phyloP scores from a whole-genome alignment of 2,888 invertebrate species.

The Sabatieria punctata region DNA sequence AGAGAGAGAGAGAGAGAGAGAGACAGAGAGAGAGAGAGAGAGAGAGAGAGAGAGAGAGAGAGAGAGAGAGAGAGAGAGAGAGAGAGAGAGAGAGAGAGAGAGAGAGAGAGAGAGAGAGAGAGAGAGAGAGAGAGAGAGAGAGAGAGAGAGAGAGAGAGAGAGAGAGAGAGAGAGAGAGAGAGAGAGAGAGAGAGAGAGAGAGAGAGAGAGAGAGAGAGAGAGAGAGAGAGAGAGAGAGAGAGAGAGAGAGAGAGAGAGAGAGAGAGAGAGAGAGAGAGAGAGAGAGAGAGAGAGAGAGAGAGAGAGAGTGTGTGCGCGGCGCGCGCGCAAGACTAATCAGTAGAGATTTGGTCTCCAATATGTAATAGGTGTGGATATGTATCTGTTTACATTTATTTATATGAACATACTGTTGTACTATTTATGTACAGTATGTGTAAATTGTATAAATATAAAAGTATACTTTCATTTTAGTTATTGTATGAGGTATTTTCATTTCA shows the following conservation, averaged over 20 bases:
- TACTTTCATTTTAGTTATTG: too few species aligned
- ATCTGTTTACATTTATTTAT: too few species aligned
- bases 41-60: not conserved
- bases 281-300: not conserved
- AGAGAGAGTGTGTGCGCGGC: not conserved
- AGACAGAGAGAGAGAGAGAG: not conserved
- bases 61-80: not conserved
- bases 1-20: not conserved
- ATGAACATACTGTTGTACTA: too few species aligned
- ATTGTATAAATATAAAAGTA: too few species aligned
- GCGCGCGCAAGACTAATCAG: too few species aligned
- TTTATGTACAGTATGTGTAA: too few species aligned
- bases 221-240: not conserved
- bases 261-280: not conserved
- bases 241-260: not conserved
- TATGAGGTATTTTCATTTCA: too few species aligned
- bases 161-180: not conserved
- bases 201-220: not conserved
- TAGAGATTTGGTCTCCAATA: too few species aligned
- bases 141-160: not conserved
- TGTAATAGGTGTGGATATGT: too few species aligned
- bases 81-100: not conserved
- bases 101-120: not conserved
- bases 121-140: not conserved
- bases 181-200: not conserved